Conservation (phyloP, 2,888 invertebrate genomes). For the Sarcophaga rosellei region DNA sequence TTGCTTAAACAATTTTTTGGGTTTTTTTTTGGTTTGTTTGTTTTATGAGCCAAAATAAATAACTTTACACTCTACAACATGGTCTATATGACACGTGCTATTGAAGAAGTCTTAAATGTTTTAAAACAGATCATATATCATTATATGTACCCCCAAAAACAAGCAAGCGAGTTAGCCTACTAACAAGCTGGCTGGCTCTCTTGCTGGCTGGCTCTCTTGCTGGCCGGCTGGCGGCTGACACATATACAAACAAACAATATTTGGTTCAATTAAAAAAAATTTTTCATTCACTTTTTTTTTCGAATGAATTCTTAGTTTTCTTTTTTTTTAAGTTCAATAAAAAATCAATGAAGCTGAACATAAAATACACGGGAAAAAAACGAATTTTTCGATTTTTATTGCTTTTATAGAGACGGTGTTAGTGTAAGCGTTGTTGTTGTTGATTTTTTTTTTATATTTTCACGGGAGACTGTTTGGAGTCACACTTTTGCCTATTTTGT, state of each 20-base stretch:
- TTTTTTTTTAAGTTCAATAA: slow-evolving; percentile 54
- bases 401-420: not conserved
- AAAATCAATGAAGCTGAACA: slow-evolving; percentile 66
- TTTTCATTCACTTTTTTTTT: not conserved
- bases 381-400: slow-evolving; percentile 30
- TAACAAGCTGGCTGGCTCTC: not conserved
- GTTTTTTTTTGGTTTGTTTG: slow-evolving; percentile 34
- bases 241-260: not conserved
- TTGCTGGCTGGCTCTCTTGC: no score
- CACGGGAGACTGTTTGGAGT: slow-evolving; percentile 66
- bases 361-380: slow-evolving; percentile 50
- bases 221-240: not conserved
- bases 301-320: not conserved
- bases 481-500: slow-evolving; percentile 66
- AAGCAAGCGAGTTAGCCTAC: not conserved
- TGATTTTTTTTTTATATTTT: slow-evolving; percentile 26
- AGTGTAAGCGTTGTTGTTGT: slow-evolving; percentile 2
- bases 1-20: not conserved
- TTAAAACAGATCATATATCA: slow-evolving; percentile 60
- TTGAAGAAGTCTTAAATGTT: slow-evolving; percentile 48
- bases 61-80: slow-evolving; percentile 53
- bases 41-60: slow-evolving; percentile 60
- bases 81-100: slow-evolving; percentile 57
- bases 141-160: not conserved
- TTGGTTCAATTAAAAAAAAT: not conserved